Conservation (phyloP, 2,888 invertebrate genomes). For the Tricholauxania praeusta region DNA sequence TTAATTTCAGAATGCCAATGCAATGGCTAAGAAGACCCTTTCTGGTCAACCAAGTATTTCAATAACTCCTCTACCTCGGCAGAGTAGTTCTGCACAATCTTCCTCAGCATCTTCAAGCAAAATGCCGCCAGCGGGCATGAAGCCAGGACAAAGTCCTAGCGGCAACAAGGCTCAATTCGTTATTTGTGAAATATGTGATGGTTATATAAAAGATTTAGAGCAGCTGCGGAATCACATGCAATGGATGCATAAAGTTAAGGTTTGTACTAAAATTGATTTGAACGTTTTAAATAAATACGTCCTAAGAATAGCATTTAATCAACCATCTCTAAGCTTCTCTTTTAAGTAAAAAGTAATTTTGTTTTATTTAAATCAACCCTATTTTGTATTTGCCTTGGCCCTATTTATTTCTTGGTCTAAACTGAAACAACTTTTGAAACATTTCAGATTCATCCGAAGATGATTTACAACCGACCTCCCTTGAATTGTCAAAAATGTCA, state of each 20-base stretch:
- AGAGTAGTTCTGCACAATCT: constrained; percentile 63
- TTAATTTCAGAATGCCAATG: constrained; percentile 45
- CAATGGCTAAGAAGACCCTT: constrained; percentile 61
- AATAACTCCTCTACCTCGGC: constrained; percentile 87
- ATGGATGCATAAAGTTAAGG: constrained; percentile 96
- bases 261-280: constrained; percentile 41
- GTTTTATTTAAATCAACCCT: too few relatives aligned
- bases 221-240: constrained; percentile 96
- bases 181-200: constrained; percentile 97
- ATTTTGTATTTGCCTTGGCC: background rate
- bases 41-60: constrained; percentile 85
- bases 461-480: constrained; percentile 94
- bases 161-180: constrained; percentile 85
- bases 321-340: background rate
- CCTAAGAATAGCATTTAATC: constrained; percentile 16
- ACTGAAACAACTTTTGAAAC: background rate
- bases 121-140: constrained; percentile 67
- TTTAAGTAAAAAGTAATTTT: too few relatives aligned
- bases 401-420: background rate
- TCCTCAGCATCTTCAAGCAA: constrained; percentile 67
- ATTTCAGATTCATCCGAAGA: constrained; percentile 86
- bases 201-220: constrained; percentile 95
- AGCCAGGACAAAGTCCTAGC: constrained; percentile 68
- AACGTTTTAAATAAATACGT: background rate
- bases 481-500: constrained; percentile 97